Evolutionary conservation across 2,797 vertebrate genomes (phyloP).

Genomic region (Protonibea diacanthus): DNA sequence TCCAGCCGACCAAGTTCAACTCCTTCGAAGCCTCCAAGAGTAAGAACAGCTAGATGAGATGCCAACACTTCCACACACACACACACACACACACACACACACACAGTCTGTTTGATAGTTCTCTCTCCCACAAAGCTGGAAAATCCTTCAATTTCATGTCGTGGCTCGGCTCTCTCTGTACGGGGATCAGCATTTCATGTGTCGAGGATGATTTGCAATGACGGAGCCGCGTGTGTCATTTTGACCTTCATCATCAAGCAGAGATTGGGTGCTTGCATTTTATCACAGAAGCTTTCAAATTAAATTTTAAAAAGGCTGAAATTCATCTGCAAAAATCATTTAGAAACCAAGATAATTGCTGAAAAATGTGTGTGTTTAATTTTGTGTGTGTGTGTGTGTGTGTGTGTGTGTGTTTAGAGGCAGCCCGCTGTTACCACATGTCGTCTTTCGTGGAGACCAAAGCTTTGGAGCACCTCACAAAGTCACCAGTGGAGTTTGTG

Average conservation of each 20-base stretch:
- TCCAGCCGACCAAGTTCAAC: constrained; percentile 98
- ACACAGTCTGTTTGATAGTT: not conserved
- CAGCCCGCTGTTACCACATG: constrained; percentile 97
- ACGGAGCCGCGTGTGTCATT: not conserved
- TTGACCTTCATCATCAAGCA: not conserved
- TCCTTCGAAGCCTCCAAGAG: constrained; percentile 97
- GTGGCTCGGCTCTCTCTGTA: not conserved
- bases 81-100: too few relatives aligned
- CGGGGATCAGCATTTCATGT: not conserved
- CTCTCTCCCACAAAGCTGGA: not conserved
- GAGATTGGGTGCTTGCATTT: not conserved
- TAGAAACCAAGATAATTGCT: constrained; percentile 23
- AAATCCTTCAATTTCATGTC: not conserved
- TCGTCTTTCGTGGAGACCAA: constrained; percentile 99
- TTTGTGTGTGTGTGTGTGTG: constrained; percentile 8
- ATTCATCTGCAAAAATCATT: not conserved
- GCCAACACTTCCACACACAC: not conserved
- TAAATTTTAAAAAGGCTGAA: not conserved
- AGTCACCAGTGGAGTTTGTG: constrained; percentile 98
- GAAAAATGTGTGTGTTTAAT: not conserved
- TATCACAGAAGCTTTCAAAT: not conserved
- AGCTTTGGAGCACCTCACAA: constrained; percentile 97
- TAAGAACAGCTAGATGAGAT: constrained; percentile 80
- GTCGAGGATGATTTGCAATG: not conserved
- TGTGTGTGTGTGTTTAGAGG: constrained; percentile 83